Conservation (phyloP, 2,113 vertebrate genomes). For the Anolis sagrei region DNA sequence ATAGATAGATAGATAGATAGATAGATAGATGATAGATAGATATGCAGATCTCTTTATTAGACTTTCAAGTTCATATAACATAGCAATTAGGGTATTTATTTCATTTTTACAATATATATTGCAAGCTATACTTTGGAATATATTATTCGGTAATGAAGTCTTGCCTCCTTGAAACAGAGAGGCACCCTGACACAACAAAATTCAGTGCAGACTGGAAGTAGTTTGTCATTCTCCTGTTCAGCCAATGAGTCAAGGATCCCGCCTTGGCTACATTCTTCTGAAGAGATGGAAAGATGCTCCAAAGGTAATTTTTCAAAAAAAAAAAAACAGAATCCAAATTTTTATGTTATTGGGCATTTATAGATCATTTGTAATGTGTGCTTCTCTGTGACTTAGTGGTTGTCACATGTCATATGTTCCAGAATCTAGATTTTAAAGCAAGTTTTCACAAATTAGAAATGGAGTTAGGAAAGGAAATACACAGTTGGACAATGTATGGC, state of each 20-base stretch:
- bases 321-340: constrained; percentile 5
- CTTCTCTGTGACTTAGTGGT: accelerated
- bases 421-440: neutral
- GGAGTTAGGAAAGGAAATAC: no score
- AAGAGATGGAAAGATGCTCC: constrained; percentile 95
- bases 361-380: neutral
- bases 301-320: constrained; percentile 81
- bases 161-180: constrained; percentile 75
- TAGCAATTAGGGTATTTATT: neutral
- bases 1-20: no score
- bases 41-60: no score
- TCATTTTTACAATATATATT: no score
- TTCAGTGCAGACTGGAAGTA: constrained; percentile 80
- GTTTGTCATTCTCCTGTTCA: constrained; percentile 80
- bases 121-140: no score
- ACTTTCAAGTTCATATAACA: neutral
- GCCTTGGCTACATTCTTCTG: constrained; percentile 92
- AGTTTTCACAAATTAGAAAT: neutral
- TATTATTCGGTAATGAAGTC: constrained; percentile 43
- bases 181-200: constrained; percentile 85
- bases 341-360: constrained; percentile 17
- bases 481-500: neutral
- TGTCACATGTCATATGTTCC: neutral
- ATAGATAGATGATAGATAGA: no score
- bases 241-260: constrained; percentile 87